Evolutionary conservation across 2,888 invertebrate species (phyloP).

Genomic region (Dorcus parallelipipedus): DNA sequence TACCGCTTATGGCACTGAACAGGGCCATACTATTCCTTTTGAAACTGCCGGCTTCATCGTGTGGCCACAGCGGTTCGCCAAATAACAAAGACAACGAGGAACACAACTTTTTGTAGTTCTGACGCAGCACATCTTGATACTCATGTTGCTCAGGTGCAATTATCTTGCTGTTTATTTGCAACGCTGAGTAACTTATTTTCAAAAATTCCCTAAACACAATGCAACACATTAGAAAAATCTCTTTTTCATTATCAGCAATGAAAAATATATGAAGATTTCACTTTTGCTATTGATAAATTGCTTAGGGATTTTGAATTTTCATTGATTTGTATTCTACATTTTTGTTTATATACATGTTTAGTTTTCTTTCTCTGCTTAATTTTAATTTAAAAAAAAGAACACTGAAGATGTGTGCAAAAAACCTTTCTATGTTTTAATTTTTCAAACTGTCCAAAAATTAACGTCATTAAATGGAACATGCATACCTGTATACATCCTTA

Average conservation of each 20-base stretch:
- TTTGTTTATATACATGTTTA: no score
- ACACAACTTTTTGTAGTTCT: constrained; percentile 84
- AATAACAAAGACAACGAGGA: constrained; percentile 70
- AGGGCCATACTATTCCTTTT: constrained; percentile 76
- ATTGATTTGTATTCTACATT: no score
- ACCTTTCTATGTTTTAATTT: not conserved
- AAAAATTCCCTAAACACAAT: constrained; percentile 75
- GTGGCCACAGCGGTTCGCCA: constrained; percentile 68
- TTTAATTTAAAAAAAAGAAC: not conserved
- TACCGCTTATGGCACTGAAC: constrained; percentile 76
- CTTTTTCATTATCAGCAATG: no score
- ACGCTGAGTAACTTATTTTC: constrained; percentile 83
- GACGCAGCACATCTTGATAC: constrained; percentile 84
- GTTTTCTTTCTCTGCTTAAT: no score
- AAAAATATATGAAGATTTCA: no score
- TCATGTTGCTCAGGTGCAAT: constrained; percentile 87
- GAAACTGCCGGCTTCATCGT: constrained; percentile 59
- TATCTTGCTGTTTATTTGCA: constrained; percentile 85
- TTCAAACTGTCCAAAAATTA: not conserved
- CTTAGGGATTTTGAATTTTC: no score
- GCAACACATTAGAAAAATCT: not conserved
- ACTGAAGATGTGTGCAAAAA: not conserved
- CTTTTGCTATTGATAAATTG: no score
- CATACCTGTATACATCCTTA: constrained; percentile 82
- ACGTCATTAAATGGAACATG: constrained; percentile 12